Base-by-base conservation (phyloP, 2,797 vertebrate species). In the Aulostomus chinensis region DNA sequence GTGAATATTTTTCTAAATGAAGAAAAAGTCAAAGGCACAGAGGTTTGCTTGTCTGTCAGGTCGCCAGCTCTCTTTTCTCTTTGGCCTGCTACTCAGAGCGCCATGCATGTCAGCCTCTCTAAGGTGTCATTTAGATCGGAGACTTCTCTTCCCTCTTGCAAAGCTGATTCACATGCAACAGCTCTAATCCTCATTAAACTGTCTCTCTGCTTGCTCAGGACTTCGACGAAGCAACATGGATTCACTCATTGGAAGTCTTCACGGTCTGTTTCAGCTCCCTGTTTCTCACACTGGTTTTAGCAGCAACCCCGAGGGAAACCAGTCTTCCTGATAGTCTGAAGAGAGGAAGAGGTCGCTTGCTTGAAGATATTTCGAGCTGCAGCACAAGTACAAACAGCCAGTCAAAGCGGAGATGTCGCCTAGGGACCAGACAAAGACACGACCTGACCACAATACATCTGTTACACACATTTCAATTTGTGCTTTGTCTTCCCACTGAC, bases 281-380 rank as follows among this genome's bases (percentile, higher is more conserved):
- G 48, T 70, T 90, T 90, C 90, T 89, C 88, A 88, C 68, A 79
- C 82, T 81, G 80, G 60, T 86, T 88, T 89, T 90, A 91, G 84
- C 76, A 37, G 41, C 57, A 42, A 54, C 62, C 75, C 84, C 84
- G 33, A 37, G 84, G 80, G 80, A 77, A 29, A 48, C 9, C 0
- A 32, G 31, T 41, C 35, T 22, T 14, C 14, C 34, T 12, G 25
- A 66, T 50, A 16, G 10, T 39, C 12, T 2, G 34, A 52, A 28
- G 37, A 46, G 10, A 5, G 63, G 33, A 10, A 0, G 17, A 63
- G 49, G 37, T 37, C 4, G 11, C 53, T 66, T n/a, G n/a, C 58
- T 47, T 15, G 20, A 11, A 58, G 32, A 66, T 72, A 62, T 72
- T 67, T 73, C 14, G 16, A 46, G 52, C 10, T 43, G 14, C 37